phyloP scores from a whole-genome alignment of 2,888 invertebrate species.

The Terebella lapidaria region DNA sequence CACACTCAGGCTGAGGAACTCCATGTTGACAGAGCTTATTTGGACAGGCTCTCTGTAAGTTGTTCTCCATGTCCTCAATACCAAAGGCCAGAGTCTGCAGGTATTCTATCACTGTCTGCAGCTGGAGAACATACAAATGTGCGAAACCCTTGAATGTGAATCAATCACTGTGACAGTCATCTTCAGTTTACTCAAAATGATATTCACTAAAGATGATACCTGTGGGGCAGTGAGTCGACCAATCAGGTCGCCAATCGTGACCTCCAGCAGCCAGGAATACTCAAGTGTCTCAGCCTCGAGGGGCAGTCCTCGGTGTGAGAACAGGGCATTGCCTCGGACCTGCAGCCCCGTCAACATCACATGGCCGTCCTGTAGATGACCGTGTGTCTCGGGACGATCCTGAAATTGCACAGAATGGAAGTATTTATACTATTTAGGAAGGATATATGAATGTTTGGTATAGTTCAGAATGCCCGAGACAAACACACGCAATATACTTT shows the following conservation, averaged over 20 bases:
- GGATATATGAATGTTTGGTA: too few relatives aligned
- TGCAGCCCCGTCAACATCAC: slow-evolving; percentile 64
- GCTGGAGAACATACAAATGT: slow-evolving; percentile 32
- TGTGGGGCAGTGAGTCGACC: slow-evolving; percentile 86
- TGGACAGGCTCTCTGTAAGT: slow-evolving; percentile 74
- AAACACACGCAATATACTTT: too few relatives aligned
- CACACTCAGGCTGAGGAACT: slow-evolving; percentile 63
- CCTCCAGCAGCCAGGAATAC: slow-evolving; percentile 94
- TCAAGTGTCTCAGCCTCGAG: slow-evolving; percentile 92
- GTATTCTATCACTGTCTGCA: slow-evolving; percentile 75
- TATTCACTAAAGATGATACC: too few relatives aligned
- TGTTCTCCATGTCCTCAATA: slow-evolving; percentile 84
- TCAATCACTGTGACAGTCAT: too few relatives aligned
- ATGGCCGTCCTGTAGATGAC: slow-evolving; percentile 54
- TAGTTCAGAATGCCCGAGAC: too few relatives aligned
- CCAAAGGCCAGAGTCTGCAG: slow-evolving; percentile 83
- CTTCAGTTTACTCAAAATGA: too few relatives aligned
- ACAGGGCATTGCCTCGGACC: slow-evolving; percentile 71
- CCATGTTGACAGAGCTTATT: slow-evolving; percentile 56
- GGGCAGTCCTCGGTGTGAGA: slow-evolving; percentile 83
- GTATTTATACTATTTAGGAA: neutral
- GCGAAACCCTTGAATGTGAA: too few relatives aligned
- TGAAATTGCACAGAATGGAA: slow-evolving; percentile 3
- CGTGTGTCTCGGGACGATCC: slow-evolving; percentile 23
- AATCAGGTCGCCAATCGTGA: slow-evolving; percentile 86